A percentile compares a stretch with the other conserved stretches of the same genome.
Evolutionary conservation across 2,797 vertebrate species (phyloP).

Genomic region (Lepidocolaptes lacrymiger): DNA sequence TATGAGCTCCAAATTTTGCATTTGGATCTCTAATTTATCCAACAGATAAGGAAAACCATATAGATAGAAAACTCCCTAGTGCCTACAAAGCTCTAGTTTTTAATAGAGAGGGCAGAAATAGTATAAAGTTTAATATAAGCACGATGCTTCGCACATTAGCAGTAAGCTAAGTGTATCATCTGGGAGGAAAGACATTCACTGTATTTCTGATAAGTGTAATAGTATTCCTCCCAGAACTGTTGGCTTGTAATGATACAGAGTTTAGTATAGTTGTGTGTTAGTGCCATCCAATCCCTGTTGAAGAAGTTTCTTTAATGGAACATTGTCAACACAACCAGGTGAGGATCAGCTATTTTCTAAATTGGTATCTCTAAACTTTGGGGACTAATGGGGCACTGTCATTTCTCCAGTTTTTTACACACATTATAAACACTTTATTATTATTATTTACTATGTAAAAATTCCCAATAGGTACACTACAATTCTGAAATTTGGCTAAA

Average conservation of each 20-base stretch:
- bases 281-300: neutral
- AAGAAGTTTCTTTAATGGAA: neutral
- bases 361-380: neutral
- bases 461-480: neutral
- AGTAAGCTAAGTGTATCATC: neutral
- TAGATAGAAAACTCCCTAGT: slow-evolving; percentile 60
- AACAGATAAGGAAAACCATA: slow-evolving; percentile 55
- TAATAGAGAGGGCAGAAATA: slow-evolving; percentile 62
- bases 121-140: slow-evolving; percentile 51
- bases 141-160: slow-evolving; percentile 48
- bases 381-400: neutral
- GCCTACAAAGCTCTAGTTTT: slow-evolving; percentile 62
- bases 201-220: neutral
- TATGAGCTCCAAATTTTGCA: slow-evolving; percentile 68
- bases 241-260: neutral
- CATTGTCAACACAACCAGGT: neutral
- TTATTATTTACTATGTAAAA: neutral
- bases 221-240: neutral
- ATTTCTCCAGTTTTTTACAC: neutral
- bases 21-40: slow-evolving; percentile 70
- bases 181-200: neutral
- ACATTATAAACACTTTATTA: neutral
- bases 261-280: neutral
- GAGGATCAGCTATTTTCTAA: neutral
- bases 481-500: slow-evolving; percentile 13